Conservation (phyloP, 2,113 vertebrate species). For the Sorex araneus region DNA sequence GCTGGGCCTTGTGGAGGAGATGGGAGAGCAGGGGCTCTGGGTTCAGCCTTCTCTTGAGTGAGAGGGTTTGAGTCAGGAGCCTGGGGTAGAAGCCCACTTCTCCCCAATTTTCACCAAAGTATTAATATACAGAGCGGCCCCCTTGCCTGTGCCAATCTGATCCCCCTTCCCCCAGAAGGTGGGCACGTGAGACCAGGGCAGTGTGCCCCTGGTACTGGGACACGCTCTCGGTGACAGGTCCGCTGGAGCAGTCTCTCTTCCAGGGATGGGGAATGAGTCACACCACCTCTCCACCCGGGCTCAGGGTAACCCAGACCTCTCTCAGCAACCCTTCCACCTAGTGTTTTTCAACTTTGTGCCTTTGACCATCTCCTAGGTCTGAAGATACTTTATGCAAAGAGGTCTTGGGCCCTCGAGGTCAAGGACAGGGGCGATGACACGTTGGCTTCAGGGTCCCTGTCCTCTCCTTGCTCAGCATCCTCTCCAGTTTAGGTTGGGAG, state of each 20-base stretch:
- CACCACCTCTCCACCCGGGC: constrained; percentile 60
- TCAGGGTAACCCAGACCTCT: constrained; percentile 61
- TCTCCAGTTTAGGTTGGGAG: constrained; percentile 22
- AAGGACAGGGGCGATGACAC: constrained; percentile 48
- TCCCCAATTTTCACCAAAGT: constrained; percentile 80
- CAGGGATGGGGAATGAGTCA: constrained; percentile 56
- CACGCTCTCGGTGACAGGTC: constrained; percentile 3
- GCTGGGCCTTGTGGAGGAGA: constrained; percentile 39
- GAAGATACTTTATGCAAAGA: constrained; percentile 79
- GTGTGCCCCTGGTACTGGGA: not conserved
- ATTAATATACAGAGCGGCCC: constrained; percentile 71
- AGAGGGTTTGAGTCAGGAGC: constrained; percentile 64
- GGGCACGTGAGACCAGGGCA: not conserved
- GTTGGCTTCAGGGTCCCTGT: constrained; percentile 38
- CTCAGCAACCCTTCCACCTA: not conserved
- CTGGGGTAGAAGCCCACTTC: constrained; percentile 62
- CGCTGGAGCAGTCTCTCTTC: constrained; percentile 42
- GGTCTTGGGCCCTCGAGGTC: constrained; percentile 66
- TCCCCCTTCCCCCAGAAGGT: constrained; percentile 40
- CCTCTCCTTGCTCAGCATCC: constrained; percentile 29
- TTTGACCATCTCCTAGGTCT: constrained; percentile 82
- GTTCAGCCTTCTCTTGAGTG: constrained; percentile 25
- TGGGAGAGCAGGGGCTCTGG: not conserved
- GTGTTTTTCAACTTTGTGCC: constrained; percentile 81
- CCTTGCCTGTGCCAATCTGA: constrained; percentile 78